Evolutionary conservation across 2,113 vertebrate genomes (phyloP).

Genomic region (Cricetomys ansorgei): DNA sequence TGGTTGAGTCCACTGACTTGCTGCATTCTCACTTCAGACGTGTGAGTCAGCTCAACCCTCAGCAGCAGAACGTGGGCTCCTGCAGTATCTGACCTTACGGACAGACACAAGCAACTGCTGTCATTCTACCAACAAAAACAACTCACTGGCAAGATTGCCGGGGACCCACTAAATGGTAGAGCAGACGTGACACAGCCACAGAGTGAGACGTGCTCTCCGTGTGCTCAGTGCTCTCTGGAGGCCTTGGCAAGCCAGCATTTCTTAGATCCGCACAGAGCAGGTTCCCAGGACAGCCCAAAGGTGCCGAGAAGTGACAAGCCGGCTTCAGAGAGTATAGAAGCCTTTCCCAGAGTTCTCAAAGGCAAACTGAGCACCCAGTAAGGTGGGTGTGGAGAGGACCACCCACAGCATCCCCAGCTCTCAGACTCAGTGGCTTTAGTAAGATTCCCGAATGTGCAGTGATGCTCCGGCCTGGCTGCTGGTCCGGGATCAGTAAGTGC

Average conservation of each 20-base stretch:
- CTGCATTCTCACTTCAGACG: not conserved
- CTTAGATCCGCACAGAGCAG: not conserved
- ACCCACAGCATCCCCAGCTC: not conserved
- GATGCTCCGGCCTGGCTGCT: not conserved
- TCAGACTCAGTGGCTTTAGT: not conserved
- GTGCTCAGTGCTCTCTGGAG: not conserved
- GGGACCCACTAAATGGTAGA: not conserved
- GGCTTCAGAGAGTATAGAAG: not conserved
- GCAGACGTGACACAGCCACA: not conserved
- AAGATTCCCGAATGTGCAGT: not conserved
- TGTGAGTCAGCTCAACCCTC: no score
- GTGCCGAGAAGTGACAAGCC: fast-evolving
- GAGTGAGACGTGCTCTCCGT: not conserved
- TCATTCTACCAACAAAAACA: not conserved
- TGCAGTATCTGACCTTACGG: no score
- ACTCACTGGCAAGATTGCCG: not conserved
- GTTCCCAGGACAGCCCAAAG: not conserved
- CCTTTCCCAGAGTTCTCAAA: not conserved
- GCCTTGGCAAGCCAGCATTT: not conserved
- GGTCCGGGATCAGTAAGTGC: not conserved
- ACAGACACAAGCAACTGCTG: not conserved
- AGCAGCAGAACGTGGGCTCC: not conserved
- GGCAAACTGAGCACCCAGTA: no score
- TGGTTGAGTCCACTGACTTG: not conserved
- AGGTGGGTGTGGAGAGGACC: not conserved